Base-by-base conservation (phyloP, 2,797 vertebrate species). In the Tapirus indicus region DNA sequence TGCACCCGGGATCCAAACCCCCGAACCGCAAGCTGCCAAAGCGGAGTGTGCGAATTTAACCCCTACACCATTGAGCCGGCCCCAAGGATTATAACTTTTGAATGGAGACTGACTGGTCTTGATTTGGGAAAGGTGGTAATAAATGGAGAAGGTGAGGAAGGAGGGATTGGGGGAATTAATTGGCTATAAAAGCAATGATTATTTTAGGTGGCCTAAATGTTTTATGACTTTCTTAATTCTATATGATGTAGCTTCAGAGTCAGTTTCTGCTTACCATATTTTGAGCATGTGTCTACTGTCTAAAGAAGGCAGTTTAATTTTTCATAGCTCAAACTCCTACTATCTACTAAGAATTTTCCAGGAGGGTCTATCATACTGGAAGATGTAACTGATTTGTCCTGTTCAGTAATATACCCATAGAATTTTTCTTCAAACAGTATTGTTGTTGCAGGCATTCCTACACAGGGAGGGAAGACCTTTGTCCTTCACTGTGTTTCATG, bases 391-490 rank as follows among this genome's bases (percentile, higher is more conserved):
- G 12, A 85, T 84, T 91, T 47, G 20, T 29, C 69, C 47, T 89
- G 54, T 71, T 84, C 64, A 84, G 66, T 77, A 60, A 49, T 44
- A 27, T 71, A 38, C 58, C n/a, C 49, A 18, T 7, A 58, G 13
- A 32, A 16, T 66, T 88, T 56, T 87, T 72, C 88, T 92, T 86
- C 44, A 66, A 7, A 29, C 20, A 80, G 49, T n/a, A 4, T 44
- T 75, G 14, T 66, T 93, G 62, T 72, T 58, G 25, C 13, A 84
- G 80, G 56, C 88, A 32, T 58, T 86, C 62, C 84, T 80, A 87
- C 18, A 8, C 7, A 83, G 96, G 85, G 90, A 97, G 95, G 88
- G 96, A 88, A 47, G 97, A 75, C 25, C 69, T 96, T 95, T 97
- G 68, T 25, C 44, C 16, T 88, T 97, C 25, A 71, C 86, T 52